A percentile compares a stretch with the other conserved stretches of the same genome.
Evolutionary conservation across 2,113 vertebrate genomes (phyloP).

Genomic region (Pomatostomus ruficeps): DNA sequence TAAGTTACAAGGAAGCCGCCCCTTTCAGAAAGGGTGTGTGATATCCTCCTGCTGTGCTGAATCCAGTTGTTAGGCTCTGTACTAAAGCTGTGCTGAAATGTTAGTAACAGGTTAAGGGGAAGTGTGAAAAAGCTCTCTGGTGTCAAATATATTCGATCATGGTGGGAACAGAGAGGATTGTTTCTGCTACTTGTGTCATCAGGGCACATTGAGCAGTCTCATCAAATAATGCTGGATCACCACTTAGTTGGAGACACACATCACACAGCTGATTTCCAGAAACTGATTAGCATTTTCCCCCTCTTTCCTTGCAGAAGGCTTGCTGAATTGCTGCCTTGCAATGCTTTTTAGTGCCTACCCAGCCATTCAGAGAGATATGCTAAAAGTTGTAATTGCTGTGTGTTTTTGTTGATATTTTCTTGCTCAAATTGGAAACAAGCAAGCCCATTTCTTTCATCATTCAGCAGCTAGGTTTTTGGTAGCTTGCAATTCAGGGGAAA

Average conservation of each 20-base stretch:
- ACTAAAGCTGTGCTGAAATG: neutral
- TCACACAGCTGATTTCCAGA: neutral
- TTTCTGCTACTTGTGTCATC: neutral
- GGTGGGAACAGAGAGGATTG: neutral
- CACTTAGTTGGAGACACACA: neutral
- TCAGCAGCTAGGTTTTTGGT: neutral
- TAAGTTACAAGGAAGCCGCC: neutral
- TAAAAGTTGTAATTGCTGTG: conserved; percentile 12
- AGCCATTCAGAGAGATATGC: neutral
- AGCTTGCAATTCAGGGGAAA: neutral
- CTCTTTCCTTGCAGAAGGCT: neutral
- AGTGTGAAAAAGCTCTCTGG: neutral
- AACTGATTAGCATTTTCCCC: neutral
- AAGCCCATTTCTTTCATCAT: neutral
- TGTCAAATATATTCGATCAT: neutral
- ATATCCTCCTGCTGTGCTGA: neutral
- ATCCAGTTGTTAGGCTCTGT: neutral
- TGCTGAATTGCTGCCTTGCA: neutral
- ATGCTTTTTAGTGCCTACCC: neutral
- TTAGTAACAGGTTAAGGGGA: neutral
- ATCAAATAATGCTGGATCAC: neutral
- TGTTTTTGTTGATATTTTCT: conserved; percentile 4
- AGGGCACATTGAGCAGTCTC: neutral
- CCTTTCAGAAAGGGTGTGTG: neutral
- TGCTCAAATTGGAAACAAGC: neutral